Conservation (phyloP, 2,888 invertebrate genomes). For the Yponomeuta malinellus region DNA sequence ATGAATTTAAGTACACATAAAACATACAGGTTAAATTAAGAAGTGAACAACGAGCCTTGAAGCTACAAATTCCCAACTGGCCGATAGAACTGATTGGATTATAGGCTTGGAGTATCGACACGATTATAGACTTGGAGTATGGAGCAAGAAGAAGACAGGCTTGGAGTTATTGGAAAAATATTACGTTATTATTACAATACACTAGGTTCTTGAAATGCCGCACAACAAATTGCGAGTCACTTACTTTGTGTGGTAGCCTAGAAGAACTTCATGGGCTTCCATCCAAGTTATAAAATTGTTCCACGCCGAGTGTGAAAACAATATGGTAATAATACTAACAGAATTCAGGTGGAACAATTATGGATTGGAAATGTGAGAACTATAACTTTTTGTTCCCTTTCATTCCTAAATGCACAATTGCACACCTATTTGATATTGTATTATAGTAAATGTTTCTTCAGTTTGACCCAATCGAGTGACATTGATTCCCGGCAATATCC, state of each 20-base stretch:
- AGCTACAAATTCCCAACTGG: neutral
- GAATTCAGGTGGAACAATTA: neutral
- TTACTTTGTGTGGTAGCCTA: neutral
- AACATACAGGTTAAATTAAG: neutral
- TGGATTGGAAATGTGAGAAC: neutral
- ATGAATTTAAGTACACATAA: neutral
- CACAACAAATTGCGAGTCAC: neutral
- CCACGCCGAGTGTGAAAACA: neutral
- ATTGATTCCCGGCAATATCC: neutral
- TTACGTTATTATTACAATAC: neutral
- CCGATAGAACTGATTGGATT: slow-evolving; percentile 1
- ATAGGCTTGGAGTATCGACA: neutral
- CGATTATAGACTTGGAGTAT: no score
- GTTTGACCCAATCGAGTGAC: neutral
- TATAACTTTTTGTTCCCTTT: neutral
- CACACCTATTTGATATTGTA: neutral
- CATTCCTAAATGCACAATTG: neutral
- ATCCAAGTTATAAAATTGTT: neutral
- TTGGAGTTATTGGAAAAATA: neutral
- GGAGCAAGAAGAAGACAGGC: neutral
- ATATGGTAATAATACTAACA: neutral
- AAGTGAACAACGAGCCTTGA: neutral
- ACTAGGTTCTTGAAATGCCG: neutral
- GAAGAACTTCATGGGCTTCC: neutral
- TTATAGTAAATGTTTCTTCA: neutral